Conservation (phyloP, 1,140 invertebrate species). For the Drosophila trapezifrons region DNA sequence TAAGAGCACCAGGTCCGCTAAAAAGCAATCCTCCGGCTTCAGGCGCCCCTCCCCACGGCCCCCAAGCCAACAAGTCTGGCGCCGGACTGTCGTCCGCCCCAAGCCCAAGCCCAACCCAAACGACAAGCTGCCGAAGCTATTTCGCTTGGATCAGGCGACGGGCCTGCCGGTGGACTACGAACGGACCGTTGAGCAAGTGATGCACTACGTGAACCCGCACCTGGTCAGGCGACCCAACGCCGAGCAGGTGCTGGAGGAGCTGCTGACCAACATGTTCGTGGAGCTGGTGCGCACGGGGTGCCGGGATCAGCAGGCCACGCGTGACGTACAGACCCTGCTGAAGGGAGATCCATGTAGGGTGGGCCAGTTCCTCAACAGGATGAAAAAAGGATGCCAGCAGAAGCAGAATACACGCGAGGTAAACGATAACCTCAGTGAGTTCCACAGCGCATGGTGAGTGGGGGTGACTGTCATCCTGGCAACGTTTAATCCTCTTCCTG, state of each 20-base stretch:
- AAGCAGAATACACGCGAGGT: not conserved
- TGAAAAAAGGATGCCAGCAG: not conserved
- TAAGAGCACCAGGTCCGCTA: not conserved
- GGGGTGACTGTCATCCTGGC: too few relatives aligned
- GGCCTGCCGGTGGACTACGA: slow-evolving; percentile 67
- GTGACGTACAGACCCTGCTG: slow-evolving; percentile 7
- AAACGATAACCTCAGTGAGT: slow-evolving; percentile 21
- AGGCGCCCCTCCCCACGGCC: not conserved
- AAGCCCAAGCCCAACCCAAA: slow-evolving; percentile 45
- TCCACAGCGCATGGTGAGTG: slow-evolving; percentile 58
- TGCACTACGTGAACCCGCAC: slow-evolving; percentile 64
- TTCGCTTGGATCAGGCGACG: slow-evolving; percentile 48
- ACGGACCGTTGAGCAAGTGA: slow-evolving; percentile 51
- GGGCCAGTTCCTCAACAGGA: not conserved
- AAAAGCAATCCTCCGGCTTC: not conserved
- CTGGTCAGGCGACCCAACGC: not conserved
- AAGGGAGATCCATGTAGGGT: not conserved
- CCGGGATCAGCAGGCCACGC: not conserved
- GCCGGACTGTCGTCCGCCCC: slow-evolving; percentile 24
- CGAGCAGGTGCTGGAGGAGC: slow-evolving; percentile 31
- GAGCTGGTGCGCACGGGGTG: not conserved
- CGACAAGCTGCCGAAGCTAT: slow-evolving; percentile 33
- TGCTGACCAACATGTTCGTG: slow-evolving; percentile 27
- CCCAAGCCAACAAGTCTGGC: slow-evolving; percentile 26
- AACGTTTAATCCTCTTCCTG: not conserved